Percentiles rank a stretch among this genome's conserved stretches.
Evolutionary conservation across 1,140 invertebrate genomes (phyloP).

Genomic region (Calephelis nemesis): DNA sequence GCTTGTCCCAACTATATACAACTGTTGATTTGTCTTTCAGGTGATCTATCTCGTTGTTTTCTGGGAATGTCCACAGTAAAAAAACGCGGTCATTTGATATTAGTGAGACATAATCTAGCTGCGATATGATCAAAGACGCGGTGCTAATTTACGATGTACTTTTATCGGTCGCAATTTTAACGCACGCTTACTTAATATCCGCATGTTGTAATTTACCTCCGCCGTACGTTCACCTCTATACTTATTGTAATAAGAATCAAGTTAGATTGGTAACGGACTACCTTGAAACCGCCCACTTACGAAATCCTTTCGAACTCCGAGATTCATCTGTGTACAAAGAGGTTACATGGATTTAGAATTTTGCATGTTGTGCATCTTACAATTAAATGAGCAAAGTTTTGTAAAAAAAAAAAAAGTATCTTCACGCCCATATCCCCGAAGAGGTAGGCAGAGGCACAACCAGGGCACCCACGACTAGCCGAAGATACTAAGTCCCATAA

Average conservation of each 20-base stretch:
- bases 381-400: no score
- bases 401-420: no score
- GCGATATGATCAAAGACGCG: not conserved
- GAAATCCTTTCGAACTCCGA: constrained; percentile 39
- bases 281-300: constrained; percentile 40
- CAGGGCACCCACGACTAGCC: no score
- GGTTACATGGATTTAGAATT: not conserved
- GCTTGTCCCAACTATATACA: no score
- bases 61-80: not conserved
- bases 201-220: constrained; percentile 36
- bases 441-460: no score
- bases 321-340: constrained; percentile 14
- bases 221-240: constrained; percentile 23
- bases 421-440: no score
- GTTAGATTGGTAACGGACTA: constrained; percentile 22
- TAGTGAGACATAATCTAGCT: not conserved
- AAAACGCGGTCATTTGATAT: not conserved
- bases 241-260: constrained; percentile 28
- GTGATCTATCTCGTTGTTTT: no score
- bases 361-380: not conserved
- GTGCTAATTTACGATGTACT: constrained; percentile 22
- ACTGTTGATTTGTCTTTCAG: no score
- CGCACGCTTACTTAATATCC: constrained; percentile 44
- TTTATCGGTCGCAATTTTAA: constrained; percentile 35
- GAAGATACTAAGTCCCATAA: no score